Percentiles rank a stretch among this genome's conserved stretches.
Conservation (phyloP, 2,113 vertebrate genomes). For the Anolis sagrei region DNA sequence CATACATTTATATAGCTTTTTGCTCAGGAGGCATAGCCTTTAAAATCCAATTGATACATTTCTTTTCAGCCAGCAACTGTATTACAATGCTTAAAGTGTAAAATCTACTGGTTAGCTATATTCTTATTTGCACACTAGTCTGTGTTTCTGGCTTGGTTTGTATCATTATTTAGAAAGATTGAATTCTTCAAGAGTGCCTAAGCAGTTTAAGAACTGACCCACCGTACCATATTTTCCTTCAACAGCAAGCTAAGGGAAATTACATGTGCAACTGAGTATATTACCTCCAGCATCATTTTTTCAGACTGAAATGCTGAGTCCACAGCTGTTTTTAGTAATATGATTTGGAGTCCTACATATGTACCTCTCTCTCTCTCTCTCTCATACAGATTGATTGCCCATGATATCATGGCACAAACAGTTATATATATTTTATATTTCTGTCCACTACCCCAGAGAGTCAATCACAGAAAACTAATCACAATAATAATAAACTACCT, state of each 20-base stretch:
- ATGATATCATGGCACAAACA: slow-evolving; percentile 20
- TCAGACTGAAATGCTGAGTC: background rate
- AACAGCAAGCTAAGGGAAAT: background rate
- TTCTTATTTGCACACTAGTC: background rate
- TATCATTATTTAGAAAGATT: background rate
- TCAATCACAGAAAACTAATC: slow-evolving; percentile 41
- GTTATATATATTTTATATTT: background rate
- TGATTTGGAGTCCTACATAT: background rate
- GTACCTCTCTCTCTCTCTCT: background rate
- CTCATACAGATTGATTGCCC: background rate
- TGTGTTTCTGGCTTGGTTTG: background rate
- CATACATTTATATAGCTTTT: no score
- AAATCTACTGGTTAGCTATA: background rate
- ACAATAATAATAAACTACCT: slow-evolving; percentile 32
- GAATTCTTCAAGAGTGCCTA: background rate
- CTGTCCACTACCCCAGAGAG: slow-evolving; percentile 14
- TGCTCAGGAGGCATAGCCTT: no score
- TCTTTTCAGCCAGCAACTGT: background rate
- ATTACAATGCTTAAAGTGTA: background rate
- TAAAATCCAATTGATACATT: no score
- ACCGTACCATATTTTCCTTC: rapidly evolving
- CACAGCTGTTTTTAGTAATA: background rate
- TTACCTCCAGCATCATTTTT: background rate
- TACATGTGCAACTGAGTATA: background rate
- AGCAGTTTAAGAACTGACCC: background rate